phyloP scores from a whole-genome alignment of 2,797 vertebrate species.

The Nannoperca obscura region DNA sequence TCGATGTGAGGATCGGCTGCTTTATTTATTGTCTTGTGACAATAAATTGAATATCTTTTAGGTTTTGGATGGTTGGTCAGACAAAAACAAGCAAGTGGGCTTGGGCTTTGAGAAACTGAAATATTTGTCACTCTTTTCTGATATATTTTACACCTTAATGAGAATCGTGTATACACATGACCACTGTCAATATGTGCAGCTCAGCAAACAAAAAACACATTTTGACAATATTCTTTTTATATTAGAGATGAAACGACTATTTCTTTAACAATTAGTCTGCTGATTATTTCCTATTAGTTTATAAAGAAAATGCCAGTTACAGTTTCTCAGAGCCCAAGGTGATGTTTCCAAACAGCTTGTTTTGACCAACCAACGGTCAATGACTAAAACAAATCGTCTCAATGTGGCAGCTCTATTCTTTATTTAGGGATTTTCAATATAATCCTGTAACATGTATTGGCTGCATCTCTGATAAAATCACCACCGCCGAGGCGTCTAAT shows the following conservation, averaged over 20 bases:
- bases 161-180: not conserved
- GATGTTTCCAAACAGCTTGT: not conserved
- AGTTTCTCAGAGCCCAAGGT: not conserved
- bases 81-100: not conserved
- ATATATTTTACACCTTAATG: not conserved
- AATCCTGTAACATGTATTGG: not conserved
- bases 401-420: not conserved
- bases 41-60: slow-evolving; percentile 4
- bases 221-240: not conserved
- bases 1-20: not conserved
- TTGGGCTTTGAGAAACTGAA: not conserved
- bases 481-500: not conserved
- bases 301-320: not conserved
- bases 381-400: not conserved
- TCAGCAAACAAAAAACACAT: not conserved
- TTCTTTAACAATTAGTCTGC: not conserved
- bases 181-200: not conserved
- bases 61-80: not conserved
- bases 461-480: not conserved
- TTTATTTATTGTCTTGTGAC: not conserved
- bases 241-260: not conserved
- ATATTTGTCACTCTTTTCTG: not conserved
- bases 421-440: not conserved
- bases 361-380: not conserved
- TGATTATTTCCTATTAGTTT: not conserved